Percentiles rank a stretch among this genome's conserved stretches.
Conservation (phyloP, 2,888 invertebrate genomes). For the Plemyria rubiginata region DNA sequence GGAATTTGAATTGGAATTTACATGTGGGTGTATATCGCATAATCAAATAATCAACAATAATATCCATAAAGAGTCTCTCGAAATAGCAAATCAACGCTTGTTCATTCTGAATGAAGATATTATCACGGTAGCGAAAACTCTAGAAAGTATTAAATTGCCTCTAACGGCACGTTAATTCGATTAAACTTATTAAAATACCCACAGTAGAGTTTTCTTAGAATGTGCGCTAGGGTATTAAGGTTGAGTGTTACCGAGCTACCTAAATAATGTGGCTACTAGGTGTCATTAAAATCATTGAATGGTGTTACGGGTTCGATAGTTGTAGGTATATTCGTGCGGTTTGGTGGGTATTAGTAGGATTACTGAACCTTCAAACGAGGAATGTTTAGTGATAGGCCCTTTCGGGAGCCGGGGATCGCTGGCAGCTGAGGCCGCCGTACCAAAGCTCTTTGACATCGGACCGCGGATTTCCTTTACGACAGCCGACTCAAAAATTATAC, state of each 20-base stretch:
- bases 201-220: neutral
- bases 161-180: neutral
- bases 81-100: too few species aligned
- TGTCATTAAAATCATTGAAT: constrained; percentile 34
- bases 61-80: too few species aligned
- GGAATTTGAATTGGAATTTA: too few species aligned
- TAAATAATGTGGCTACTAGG: constrained; percentile 18
- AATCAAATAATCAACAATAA: too few species aligned
- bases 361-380: constrained; percentile 54
- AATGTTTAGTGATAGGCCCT: constrained; percentile 57
- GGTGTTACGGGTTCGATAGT: constrained; percentile 52
- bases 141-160: neutral
- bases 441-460: constrained; percentile 52
- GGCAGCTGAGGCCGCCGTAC: constrained; percentile 54
- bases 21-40: too few species aligned
- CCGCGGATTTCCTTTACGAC: constrained; percentile 40
- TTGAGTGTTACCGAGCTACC: neutral
- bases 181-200: neutral
- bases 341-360: constrained; percentile 60
- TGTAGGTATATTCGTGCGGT: constrained; percentile 53
- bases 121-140: neutral
- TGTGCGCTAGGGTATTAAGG: constrained; percentile 11
- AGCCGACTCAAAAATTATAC: constrained; percentile 32
- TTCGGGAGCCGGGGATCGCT: constrained; percentile 46
- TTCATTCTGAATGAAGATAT: too few species aligned